Conservation (phyloP, 2,888 invertebrate genomes). For the Meteorus cinctellus region DNA sequence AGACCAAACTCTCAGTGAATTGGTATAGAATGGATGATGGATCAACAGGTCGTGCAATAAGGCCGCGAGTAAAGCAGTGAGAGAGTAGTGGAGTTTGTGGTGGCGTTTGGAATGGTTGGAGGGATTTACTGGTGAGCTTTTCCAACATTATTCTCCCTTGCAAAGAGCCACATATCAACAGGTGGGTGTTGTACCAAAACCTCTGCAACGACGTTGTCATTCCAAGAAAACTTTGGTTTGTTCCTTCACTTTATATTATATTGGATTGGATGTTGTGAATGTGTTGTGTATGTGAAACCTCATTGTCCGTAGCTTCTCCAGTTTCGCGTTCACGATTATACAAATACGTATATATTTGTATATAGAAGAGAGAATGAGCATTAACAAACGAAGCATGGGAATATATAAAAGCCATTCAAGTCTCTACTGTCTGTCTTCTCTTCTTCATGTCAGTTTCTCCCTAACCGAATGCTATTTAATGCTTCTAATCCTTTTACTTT, state of each 20-base stretch:
- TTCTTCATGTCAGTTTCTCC: slow-evolving; percentile 13
- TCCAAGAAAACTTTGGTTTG: slow-evolving; percentile 32
- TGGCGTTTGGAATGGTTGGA: too few species aligned
- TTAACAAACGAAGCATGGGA: slow-evolving; percentile 28
- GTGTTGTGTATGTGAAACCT: slow-evolving; percentile 31
- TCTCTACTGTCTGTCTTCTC: slow-evolving; percentile 9
- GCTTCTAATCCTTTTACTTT: slow-evolving; percentile 20
- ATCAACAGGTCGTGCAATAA: slow-evolving; percentile 19
- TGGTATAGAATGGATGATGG: background rate
- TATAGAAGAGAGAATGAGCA: slow-evolving; percentile 9
- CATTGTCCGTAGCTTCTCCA: slow-evolving; percentile 39
- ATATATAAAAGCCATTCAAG: slow-evolving; percentile 30
- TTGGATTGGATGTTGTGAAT: background rate
- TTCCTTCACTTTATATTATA: background rate
- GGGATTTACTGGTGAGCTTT: slow-evolving; percentile 12
- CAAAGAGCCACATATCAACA: slow-evolving; percentile 17
- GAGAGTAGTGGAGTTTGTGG: slow-evolving; percentile 3
- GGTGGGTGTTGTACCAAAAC: slow-evolving; percentile 20
- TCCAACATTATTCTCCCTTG: slow-evolving; percentile 19
- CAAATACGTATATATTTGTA: slow-evolving; percentile 22
- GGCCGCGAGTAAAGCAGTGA: background rate
- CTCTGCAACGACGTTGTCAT: slow-evolving; percentile 32
- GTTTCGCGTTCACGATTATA: slow-evolving; percentile 31
- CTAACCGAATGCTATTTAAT: slow-evolving; percentile 16
- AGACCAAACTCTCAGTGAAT: background rate